Evolutionary conservation across 2,888 invertebrate species (phyloP).

Genomic region (Phlogophora meticulosa): DNA sequence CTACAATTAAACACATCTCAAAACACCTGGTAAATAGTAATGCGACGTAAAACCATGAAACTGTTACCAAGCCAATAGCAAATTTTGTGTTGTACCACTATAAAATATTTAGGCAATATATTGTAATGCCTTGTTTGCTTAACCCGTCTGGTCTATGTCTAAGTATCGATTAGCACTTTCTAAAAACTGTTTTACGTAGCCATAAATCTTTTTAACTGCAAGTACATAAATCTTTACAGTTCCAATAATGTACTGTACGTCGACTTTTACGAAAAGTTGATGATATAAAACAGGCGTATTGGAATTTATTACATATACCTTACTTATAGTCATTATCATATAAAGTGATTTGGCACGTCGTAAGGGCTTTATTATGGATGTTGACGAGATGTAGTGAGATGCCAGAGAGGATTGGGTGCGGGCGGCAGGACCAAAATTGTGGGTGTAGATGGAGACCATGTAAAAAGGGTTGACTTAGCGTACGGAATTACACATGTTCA

Average conservation of each 20-base stretch:
- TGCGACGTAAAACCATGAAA: conserved; percentile 26
- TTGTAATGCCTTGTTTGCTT: conserved; percentile 40
- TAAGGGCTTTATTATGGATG: conserved; percentile 20
- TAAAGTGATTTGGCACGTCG: conserved; percentile 27
- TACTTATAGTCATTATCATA: conserved; percentile 35
- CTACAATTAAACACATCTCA: conserved; percentile 18
- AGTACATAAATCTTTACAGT: conserved; percentile 49
- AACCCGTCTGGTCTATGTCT: conserved; percentile 50
- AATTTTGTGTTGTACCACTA: conserved; percentile 30
- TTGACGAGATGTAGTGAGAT: conserved; percentile 11
- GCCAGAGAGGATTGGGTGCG: background rate
- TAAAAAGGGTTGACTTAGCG: conserved; percentile 12
- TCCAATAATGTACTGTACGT: conserved; percentile 29
- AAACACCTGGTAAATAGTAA: conserved; percentile 21
- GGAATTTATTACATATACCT: conserved; percentile 17
- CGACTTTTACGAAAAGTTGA: conserved; percentile 21
- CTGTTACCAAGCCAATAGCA: conserved; percentile 25
- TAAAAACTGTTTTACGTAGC: conserved; percentile 49
- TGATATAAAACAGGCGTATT: conserved; percentile 23
- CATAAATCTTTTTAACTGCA: conserved; percentile 48
- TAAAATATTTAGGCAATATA: conserved; percentile 28
- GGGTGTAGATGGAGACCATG: background rate
- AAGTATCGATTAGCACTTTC: conserved; percentile 36
- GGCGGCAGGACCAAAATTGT: background rate
- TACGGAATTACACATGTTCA: conserved; percentile 7